Evolutionary conservation across 2,888 invertebrate genomes (phyloP).

Genomic region (Pterostichus madidus): DNA sequence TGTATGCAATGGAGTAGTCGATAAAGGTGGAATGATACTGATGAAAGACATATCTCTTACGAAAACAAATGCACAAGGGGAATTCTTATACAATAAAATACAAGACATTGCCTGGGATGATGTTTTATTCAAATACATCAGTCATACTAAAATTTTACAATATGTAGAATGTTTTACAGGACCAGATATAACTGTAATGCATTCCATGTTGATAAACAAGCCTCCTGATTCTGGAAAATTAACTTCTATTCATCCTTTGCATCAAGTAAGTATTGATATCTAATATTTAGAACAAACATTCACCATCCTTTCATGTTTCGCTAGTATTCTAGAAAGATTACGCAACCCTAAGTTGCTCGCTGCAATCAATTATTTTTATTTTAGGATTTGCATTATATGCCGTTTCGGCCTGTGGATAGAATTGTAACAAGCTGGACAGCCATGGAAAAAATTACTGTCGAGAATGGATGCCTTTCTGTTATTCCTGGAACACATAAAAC

Average conservation of each 20-base stretch:
- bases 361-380: background rate
- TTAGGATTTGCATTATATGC: slow-evolving; percentile 90
- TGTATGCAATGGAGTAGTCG: slow-evolving; percentile 82
- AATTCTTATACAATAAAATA: slow-evolving; percentile 85
- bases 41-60: slow-evolving; percentile 86
- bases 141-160: slow-evolving; percentile 82
- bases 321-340: background rate
- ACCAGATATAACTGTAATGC: slow-evolving; percentile 85
- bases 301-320: background rate
- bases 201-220: slow-evolving; percentile 95
- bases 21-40: slow-evolving; percentile 77
- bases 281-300: no score
- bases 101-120: slow-evolving; percentile 89
- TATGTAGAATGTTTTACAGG: slow-evolving; percentile 87
- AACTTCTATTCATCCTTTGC: slow-evolving; percentile 83
- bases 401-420: slow-evolving; percentile 86
- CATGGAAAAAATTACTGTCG: slow-evolving; percentile 83
- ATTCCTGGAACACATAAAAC: slow-evolving; percentile 85
- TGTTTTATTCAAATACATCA: slow-evolving; percentile 84
- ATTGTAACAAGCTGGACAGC: slow-evolving; percentile 91
- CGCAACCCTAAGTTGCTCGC: no score
- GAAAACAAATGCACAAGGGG: slow-evolving; percentile 81
- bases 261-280: slow-evolving; percentile 80
- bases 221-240: slow-evolving; percentile 87
- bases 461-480: slow-evolving; percentile 89